phyloP scores from a whole-genome alignment of 2,888 invertebrate genomes.

The Pristionchus entomophagus region DNA sequence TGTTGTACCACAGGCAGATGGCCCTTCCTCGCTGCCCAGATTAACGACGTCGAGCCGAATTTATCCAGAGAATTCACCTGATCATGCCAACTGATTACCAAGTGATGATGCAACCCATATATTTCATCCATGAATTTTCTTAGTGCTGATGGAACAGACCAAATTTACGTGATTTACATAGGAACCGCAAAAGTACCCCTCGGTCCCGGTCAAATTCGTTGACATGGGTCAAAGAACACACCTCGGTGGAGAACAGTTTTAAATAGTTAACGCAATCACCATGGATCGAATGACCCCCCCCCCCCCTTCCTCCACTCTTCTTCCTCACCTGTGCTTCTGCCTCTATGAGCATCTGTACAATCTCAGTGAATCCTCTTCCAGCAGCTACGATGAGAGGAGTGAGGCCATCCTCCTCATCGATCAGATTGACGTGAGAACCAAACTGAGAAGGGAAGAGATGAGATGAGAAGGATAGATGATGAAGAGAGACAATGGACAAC shows the following conservation, averaged over 20 bases:
- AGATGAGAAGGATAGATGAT: too few species aligned
- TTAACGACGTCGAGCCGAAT: slow-evolving; percentile 81
- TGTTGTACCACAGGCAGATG: slow-evolving; percentile 85
- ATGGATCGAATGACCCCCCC: too few species aligned
- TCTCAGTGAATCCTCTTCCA: slow-evolving; percentile 88
- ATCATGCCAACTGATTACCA: neutral
- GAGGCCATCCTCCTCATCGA: slow-evolving; percentile 85
- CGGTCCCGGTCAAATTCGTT: too few species aligned
- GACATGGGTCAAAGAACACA: too few species aligned
- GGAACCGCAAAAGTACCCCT: too few species aligned
- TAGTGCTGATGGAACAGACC: too few species aligned
- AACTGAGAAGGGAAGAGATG: slow-evolving; percentile 42
- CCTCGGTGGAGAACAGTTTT: too few species aligned
- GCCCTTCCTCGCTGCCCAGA: slow-evolving; percentile 92
- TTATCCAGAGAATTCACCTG: slow-evolving; percentile 75
- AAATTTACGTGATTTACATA: too few species aligned
- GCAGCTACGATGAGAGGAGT: slow-evolving; percentile 74
- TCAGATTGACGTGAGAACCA: slow-evolving; percentile 94
- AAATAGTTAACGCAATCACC: too few species aligned
- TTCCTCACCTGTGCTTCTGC: slow-evolving; percentile 81
- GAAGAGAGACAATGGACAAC: neutral
- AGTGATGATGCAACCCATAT: neutral
- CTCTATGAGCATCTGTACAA: slow-evolving; percentile 87
- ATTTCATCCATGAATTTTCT: too few species aligned
- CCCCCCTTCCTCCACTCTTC: neutral